These are phyloP conservation scores for Sinocyclocheilus rhinocerous DNA, from an alignment of 2,113 vertebrate species.

Conservation along the genomic window DNA sequence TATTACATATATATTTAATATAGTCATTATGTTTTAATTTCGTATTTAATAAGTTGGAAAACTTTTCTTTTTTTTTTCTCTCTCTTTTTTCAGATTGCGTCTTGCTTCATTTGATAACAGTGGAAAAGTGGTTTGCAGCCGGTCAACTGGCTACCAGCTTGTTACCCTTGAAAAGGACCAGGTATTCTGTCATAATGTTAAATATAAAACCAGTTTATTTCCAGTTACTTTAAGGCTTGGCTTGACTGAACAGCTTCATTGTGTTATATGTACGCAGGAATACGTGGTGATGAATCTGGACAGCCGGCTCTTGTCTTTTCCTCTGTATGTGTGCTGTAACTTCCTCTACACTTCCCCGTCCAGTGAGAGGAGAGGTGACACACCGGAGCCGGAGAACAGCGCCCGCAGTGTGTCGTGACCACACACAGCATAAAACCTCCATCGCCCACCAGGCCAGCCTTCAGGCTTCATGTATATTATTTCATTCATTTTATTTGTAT, in stretches of 20 bases:
- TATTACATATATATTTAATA: no score
- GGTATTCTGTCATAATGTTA: conserved; percentile 69
- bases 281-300: conserved; percentile 97
- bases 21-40: not conserved
- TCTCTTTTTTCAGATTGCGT: conserved; percentile 78
- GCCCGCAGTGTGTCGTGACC: conserved; percentile 68
- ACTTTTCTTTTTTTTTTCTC: not conserved
- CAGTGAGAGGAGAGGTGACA: conserved; percentile 70
- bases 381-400: conserved; percentile 66
- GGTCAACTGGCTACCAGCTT: conserved; percentile 91
- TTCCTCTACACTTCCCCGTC: conserved; percentile 91
- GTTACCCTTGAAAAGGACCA: conserved; percentile 95
- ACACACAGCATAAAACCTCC: conserved; percentile 20
- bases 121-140: conserved; percentile 89
- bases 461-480: not conserved
- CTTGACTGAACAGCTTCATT: no score
- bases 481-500: conserved; percentile 20
- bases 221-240: no score
- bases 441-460: conserved; percentile 11
- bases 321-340: conserved; percentile 96
- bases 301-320: conserved; percentile 90
- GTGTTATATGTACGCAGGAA: conserved; percentile 75
- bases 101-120: conserved; percentile 90
- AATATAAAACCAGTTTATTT: not conserved
- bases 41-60: not conserved